Conservation (phyloP, 2,888 invertebrate species). For the Polietes domitor region DNA sequence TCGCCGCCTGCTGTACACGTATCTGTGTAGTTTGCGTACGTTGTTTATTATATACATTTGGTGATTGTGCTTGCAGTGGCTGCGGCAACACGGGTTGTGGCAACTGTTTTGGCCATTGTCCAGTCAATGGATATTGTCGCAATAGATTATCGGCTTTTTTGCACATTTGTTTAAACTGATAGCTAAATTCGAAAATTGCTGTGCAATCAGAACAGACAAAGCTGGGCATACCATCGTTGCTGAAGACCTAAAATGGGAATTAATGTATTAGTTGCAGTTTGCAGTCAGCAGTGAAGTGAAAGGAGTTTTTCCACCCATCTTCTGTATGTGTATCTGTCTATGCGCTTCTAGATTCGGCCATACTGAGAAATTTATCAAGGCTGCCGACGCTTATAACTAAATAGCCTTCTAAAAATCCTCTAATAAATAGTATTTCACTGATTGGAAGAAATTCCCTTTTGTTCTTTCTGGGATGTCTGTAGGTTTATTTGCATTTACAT, state of each 20-base stretch:
- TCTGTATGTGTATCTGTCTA: no score
- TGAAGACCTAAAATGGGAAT: constrained; percentile 74
- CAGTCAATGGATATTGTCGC: constrained; percentile 86
- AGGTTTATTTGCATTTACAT: no score
- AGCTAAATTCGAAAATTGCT: constrained; percentile 86
- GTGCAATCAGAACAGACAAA: constrained; percentile 87
- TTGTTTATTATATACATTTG: not conserved
- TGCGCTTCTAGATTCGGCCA: no score
- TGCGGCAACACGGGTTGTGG: constrained; percentile 80
- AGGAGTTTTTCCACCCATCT: no score
- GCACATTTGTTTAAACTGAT: constrained; percentile 89
- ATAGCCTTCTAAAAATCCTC: no score
- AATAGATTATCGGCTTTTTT: constrained; percentile 88
- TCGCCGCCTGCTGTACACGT: constrained; percentile 16
- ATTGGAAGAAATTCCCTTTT: no score
- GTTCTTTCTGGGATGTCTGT: no score
- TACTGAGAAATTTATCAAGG: no score
- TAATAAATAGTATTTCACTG: no score
- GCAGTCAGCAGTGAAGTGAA: no score
- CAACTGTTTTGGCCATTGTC: constrained; percentile 83
- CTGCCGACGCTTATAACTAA: no score
- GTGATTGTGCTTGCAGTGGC: constrained; percentile 70
- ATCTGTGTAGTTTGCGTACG: constrained; percentile 14
- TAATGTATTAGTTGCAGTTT: no score
- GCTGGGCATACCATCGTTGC: constrained; percentile 87